A percentile compares a stretch with the other conserved stretches of the same genome.
Conservation (phyloP, 2,113 vertebrate genomes). For the Donacobius atricapilla region DNA sequence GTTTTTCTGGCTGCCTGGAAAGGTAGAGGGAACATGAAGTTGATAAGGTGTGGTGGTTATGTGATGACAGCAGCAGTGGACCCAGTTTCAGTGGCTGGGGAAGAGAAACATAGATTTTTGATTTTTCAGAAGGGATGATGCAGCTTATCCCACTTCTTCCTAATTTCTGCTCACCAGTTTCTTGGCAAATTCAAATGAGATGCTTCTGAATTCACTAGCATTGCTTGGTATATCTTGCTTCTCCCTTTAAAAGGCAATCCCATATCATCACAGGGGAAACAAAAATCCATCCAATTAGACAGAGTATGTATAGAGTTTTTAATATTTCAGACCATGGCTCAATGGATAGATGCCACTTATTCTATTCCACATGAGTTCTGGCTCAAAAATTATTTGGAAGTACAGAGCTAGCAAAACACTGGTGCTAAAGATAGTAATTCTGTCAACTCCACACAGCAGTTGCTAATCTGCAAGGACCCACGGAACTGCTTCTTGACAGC, state of each 20-base stretch:
- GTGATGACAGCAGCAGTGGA: neutral
- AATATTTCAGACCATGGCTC: neutral
- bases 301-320: neutral
- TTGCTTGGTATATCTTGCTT: neutral
- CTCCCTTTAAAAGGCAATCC: neutral
- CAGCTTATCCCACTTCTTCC: neutral
- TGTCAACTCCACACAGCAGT: neutral
- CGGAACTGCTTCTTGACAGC: neutral
- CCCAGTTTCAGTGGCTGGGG: neutral
- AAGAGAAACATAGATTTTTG: neutral
- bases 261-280: neutral
- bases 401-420: neutral
- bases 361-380: neutral
- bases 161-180: neutral
- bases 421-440: neutral
- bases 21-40: neutral
- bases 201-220: neutral
- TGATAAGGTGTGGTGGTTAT: neutral
- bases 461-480: neutral
- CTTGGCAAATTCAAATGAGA: neutral
- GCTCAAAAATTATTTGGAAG: neutral
- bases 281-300: neutral
- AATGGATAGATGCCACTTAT: neutral
- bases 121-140: neutral
- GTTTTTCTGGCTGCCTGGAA: neutral